Evolutionary conservation across 2,888 invertebrate species (phyloP).

Genomic region (Cotesia congregata): DNA sequence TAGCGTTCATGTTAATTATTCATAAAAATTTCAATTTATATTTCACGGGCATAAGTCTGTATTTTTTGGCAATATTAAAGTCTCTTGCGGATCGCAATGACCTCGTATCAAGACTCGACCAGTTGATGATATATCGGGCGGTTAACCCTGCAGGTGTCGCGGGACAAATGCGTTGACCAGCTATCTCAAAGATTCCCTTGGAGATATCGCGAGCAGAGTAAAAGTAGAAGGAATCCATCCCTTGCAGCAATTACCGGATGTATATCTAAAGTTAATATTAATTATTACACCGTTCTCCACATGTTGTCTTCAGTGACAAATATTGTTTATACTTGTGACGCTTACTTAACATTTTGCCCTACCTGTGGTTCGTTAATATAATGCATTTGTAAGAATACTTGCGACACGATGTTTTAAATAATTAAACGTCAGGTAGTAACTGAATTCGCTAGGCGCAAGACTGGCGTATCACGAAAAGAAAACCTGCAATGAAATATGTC

Average conservation of each 20-base stretch:
- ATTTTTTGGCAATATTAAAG: neutral
- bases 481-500: constrained; percentile 40
- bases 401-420: neutral
- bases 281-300: neutral
- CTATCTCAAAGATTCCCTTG: constrained; percentile 64
- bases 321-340: neutral
- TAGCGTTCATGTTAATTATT: too few species aligned
- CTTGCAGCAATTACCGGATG: neutral
- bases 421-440: neutral
- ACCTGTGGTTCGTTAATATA: too few species aligned
- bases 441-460: neutral
- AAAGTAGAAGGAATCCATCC: neutral
- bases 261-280: neutral
- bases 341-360: neutral
- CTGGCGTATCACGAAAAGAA: constrained; percentile 27
- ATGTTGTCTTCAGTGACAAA: neutral
- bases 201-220: constrained; percentile 51
- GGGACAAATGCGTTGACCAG: constrained; percentile 60
- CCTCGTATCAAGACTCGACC: constrained; percentile 45
- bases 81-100: neutral
- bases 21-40: too few species aligned
- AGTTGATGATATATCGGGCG: constrained; percentile 63
- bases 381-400: neutral
- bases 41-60: too few species aligned
- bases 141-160: constrained; percentile 63